A percentile compares a stretch with the other conserved stretches of the same genome.
Evolutionary conservation across 2,797 vertebrate species (phyloP).

Genomic region (Phalloptychus januarius): DNA sequence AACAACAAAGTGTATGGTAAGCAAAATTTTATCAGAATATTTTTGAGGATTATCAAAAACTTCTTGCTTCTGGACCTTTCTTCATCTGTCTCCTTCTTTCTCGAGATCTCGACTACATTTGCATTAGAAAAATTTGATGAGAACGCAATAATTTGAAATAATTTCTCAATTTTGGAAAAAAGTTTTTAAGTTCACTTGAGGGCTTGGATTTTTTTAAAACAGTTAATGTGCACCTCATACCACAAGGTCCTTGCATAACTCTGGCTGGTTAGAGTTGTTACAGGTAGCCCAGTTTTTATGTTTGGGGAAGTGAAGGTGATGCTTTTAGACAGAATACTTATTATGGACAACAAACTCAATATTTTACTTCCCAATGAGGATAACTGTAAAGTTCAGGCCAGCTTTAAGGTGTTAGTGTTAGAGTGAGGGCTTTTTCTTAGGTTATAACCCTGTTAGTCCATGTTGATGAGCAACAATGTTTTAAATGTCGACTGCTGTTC

Average conservation of each 20-base stretch:
- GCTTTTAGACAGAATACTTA: background rate
- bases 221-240: too few species aligned
- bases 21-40: background rate
- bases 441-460: background rate
- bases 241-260: too few species aligned
- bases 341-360: background rate
- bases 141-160: too few species aligned
- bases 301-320: too few species aligned
- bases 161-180: too few species aligned
- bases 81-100: background rate
- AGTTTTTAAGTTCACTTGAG: too few species aligned
- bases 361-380: background rate
- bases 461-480: background rate
- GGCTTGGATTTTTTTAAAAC: too few species aligned
- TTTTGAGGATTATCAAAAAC: background rate
- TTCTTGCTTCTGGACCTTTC: background rate
- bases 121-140: too few species aligned
- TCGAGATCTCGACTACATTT: too few species aligned
- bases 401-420: background rate
- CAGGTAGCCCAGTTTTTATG: too few species aligned
- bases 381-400: background rate
- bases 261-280: too few species aligned
- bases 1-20: background rate
- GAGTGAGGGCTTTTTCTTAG: background rate
- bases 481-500: background rate